A percentile compares a stretch with the other conserved stretches of the same genome.
These are phyloP conservation scores for Stichodactyla mertensii DNA, from an alignment of 64 coral and sea anemone genomes.

Conservation along the genomic window DNA sequence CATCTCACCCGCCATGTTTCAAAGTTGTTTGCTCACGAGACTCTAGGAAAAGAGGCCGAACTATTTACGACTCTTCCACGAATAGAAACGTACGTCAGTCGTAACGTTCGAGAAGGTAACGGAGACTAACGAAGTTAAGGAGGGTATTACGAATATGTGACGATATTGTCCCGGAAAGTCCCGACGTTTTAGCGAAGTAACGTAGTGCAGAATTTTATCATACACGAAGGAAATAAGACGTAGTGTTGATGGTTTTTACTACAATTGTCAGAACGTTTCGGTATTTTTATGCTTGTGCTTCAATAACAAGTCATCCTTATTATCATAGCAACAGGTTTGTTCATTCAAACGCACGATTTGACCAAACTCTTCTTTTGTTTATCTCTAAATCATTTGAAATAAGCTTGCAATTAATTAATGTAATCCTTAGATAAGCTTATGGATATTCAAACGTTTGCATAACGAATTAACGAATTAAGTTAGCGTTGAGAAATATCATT, in stretches of 20 bases:
- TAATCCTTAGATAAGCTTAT: too few relatives aligned
- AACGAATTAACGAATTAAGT: too few relatives aligned
- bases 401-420: too few relatives aligned
- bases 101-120: background rate
- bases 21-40: background rate
- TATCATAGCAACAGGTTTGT: background rate
- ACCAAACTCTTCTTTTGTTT: too few relatives aligned
- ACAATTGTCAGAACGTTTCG: background rate
- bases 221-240: background rate
- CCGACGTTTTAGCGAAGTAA: background rate
- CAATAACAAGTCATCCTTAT: background rate
- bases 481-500: too few relatives aligned
- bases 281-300: background rate
- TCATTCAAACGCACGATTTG: background rate
- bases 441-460: too few relatives aligned
- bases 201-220: constrained; percentile 2
- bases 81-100: constrained; percentile 12
- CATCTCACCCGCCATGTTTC: background rate
- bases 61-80: background rate
- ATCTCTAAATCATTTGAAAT: too few relatives aligned
- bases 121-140: background rate
- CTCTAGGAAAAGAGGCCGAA: background rate
- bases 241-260: background rate
- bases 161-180: background rate
- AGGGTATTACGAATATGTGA: background rate